These are phyloP conservation scores for Sebastiscus tertius DNA, from an alignment of 2,797 vertebrate genomes.

Conservation along the genomic window DNA sequence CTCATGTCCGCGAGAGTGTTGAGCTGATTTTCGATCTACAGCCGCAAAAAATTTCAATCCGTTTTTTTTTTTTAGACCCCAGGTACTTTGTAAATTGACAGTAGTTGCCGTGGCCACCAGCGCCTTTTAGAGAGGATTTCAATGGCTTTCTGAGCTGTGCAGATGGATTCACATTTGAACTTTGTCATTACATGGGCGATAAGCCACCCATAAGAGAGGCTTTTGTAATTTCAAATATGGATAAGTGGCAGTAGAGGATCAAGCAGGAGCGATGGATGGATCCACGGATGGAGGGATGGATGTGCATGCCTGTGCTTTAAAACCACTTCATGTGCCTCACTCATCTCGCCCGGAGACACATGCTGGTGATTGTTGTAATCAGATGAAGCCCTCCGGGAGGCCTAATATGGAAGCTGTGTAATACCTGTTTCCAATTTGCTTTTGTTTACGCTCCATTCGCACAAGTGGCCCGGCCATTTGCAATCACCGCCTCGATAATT, in stretches of 20 bases:
- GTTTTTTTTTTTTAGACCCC: slow-evolving; percentile 19
- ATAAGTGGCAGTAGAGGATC: slow-evolving; percentile 76
- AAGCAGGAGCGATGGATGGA: slow-evolving; percentile 62
- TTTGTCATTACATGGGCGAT: slow-evolving; percentile 77
- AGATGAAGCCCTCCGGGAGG: slow-evolving; percentile 60
- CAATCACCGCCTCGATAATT: slow-evolving; percentile 72
- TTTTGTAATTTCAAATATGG: slow-evolving; percentile 81
- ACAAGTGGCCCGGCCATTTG: slow-evolving; percentile 63
- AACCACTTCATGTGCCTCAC: slow-evolving; percentile 74
- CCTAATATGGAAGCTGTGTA: slow-evolving; percentile 58
- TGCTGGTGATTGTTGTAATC: slow-evolving; percentile 77
- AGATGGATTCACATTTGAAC: slow-evolving; percentile 79
- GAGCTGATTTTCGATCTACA: slow-evolving; percentile 43
- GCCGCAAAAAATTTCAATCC: slow-evolving; percentile 26
- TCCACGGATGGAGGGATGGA: slow-evolving; percentile 64
- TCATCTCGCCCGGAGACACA: slow-evolving; percentile 59
- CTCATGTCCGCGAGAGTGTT: slow-evolving; percentile 6
- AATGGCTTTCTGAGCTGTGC: slow-evolving; percentile 67
- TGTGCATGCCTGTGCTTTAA: slow-evolving; percentile 71
- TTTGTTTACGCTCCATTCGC: slow-evolving; percentile 74
- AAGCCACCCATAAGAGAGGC: slow-evolving; percentile 74
- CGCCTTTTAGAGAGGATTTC: slow-evolving; percentile 67
- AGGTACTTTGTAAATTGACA: slow-evolving; percentile 56
- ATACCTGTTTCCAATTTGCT: slow-evolving; percentile 74
- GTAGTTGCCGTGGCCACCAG: slow-evolving; percentile 41